Percentiles rank a stretch among this genome's conserved stretches.
Conservation (phyloP, 2,113 vertebrate genomes). For the Choloepus hoffmanni region DNA sequence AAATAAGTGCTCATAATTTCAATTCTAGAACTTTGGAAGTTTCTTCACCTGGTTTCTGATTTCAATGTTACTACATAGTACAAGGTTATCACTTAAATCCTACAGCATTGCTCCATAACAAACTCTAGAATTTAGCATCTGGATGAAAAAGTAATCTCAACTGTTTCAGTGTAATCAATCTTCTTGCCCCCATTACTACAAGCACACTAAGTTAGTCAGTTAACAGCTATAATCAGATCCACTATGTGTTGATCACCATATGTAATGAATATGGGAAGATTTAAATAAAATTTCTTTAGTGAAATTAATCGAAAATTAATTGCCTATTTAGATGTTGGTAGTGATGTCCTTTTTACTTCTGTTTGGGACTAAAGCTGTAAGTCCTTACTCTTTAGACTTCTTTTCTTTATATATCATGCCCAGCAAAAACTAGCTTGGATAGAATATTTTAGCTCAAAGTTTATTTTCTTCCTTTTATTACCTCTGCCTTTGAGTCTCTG, state of each 20-base stretch:
- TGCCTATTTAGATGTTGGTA: neutral
- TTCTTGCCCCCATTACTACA: neutral
- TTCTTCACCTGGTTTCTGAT: conserved; percentile 3
- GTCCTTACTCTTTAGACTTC: neutral
- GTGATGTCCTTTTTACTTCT: neutral
- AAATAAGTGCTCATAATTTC: neutral
- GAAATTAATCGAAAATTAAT: neutral
- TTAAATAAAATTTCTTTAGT: conserved; percentile 34
- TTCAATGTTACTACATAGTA: conserved; percentile 5
- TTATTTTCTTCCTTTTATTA: conserved; percentile 26
- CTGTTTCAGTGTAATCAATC: neutral
- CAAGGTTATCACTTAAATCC: conserved; percentile 61
- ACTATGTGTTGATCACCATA: neutral
- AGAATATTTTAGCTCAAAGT: conserved; percentile 18
- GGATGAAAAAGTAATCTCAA: conserved; percentile 43
- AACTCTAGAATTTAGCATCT: conserved; percentile 15
- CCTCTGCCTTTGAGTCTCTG: conserved; percentile 42
- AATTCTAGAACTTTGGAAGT: neutral
- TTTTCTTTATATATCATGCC: conserved; percentile 39
- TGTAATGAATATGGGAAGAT: neutral
- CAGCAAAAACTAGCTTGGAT: conserved; percentile 12
- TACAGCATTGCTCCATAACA: neutral
- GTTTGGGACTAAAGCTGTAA: neutral
- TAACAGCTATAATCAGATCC: neutral
- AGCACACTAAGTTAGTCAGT: neutral